Percentiles rank a stretch among this genome's conserved stretches.
Evolutionary conservation across 92 coral and sea anemone species (phyloP).

Genomic region (Zoanthus solanderi): DNA sequence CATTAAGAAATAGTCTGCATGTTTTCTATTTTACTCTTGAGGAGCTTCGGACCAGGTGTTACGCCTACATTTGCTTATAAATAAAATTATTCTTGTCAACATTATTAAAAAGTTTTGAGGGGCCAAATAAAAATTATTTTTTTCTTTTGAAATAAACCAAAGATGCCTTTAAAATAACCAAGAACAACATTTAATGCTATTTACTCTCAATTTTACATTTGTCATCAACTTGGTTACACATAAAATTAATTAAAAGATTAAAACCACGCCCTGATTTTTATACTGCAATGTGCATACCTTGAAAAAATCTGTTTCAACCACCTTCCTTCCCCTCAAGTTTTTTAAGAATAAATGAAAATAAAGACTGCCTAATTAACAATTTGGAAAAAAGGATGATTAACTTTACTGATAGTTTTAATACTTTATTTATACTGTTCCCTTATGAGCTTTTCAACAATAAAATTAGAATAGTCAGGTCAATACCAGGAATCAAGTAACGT

Average conservation of each 20-base stretch:
- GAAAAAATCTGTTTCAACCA: not conserved
- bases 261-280: not conserved
- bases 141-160: not conserved
- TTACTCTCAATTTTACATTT: not conserved
- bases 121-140: not conserved
- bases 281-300: not conserved
- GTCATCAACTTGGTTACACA: not conserved
- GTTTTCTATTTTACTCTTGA: not conserved
- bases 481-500: too few species aligned
- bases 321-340: not conserved
- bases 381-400: not conserved
- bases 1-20: not conserved
- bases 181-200: not conserved
- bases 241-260: not conserved
- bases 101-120: not conserved
- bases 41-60: not conserved
- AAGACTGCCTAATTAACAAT: not conserved
- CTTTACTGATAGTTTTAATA: too few species aligned
- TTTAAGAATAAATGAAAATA: not conserved
- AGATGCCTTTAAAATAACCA: not conserved
- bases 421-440: too few species aligned
- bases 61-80: not conserved
- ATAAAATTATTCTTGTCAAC: not conserved
- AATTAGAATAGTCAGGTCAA: too few species aligned
- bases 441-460: too few species aligned